These are phyloP conservation scores for Cheumatopsyche charites DNA, from an alignment of 1,140 invertebrate genomes.

Conservation along the genomic window DNA sequence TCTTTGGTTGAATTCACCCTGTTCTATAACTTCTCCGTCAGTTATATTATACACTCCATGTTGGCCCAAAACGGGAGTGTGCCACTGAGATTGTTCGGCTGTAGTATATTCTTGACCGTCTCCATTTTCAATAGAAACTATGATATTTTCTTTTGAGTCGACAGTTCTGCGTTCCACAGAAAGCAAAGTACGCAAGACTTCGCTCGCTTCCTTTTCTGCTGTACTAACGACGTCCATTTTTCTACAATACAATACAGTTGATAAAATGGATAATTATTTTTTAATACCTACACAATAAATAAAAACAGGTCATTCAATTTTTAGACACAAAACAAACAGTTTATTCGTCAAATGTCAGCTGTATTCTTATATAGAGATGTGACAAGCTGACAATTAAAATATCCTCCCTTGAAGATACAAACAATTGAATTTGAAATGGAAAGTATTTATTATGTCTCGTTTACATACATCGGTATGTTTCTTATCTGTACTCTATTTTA, in stretches of 20 bases:
- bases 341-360: neutral
- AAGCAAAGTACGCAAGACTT: constrained; percentile 68
- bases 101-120: constrained; percentile 54
- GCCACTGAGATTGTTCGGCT: constrained; percentile 64
- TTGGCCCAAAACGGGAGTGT: constrained; percentile 63
- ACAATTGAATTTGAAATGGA: no score
- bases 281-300: no score
- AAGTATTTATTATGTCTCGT: no score
- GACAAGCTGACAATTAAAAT: neutral
- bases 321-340: no score
- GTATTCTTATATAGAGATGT: neutral
- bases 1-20: constrained; percentile 46
- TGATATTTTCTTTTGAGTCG: constrained; percentile 61
- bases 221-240: constrained; percentile 62
- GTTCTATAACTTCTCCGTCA: constrained; percentile 55
- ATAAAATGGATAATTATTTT: no score
- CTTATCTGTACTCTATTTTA: no score
- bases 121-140: constrained; percentile 59
- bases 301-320: no score
- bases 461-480: no score
- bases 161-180: constrained; percentile 64
- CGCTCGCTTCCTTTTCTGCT: constrained; percentile 70
- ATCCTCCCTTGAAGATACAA: no score
- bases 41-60: constrained; percentile 60
- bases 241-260: constrained; percentile 56